Base-by-base conservation (phyloP, 35 echinoderm and acorn worm species). In the Ophioderma brevispina region DNA sequence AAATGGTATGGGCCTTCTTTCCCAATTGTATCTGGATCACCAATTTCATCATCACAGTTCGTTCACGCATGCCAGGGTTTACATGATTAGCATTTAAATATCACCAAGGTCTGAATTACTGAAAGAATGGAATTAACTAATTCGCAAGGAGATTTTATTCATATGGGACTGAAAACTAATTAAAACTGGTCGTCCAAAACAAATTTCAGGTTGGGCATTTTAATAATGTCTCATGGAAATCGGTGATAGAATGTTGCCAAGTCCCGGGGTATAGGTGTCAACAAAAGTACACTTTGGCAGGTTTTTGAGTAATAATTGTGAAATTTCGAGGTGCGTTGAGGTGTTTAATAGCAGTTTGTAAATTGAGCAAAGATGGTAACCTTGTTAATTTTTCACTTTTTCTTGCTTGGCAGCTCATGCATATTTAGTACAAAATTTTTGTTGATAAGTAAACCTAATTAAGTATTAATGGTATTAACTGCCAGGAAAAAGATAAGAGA, bases 151-250 rank as follows among this genome's bases (percentile, higher is more conserved):
- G 59, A 70, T 70, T 70, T 70, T 70, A 70, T 70, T 70, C 59
- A 70, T 70, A 70, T 70, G 59, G 59, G 59, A 70, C 59, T 70
- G 10, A 70, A 70, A 70, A 70, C 59, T 70, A 70, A 70, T 70
- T 70, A 70, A 70, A 70, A 70, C 28, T 13, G 59, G 6, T 70
- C 59, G 59, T 70, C 59, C 59, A 70, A 70, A 70, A 8, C 10
- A 70, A 70, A 8, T 70, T 70, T 25, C 5, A 6, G 59, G 1
- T 70, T 6, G 59, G 59, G 6, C 5, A 13, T 70, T 70, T 70
- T 70, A 70, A 25, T 70, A 70, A 70, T 70, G 59, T 70, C 59
- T 70, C 59, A 70, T 70, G 59, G 59, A 70, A 25, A 15, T 25
- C 2, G 10, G 28, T 15, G 59, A 6, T 70, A 70, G 59, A 70